Evolutionary conservation across 1,140 invertebrate genomes (phyloP).

Genomic region (Cyclargus thomasi): DNA sequence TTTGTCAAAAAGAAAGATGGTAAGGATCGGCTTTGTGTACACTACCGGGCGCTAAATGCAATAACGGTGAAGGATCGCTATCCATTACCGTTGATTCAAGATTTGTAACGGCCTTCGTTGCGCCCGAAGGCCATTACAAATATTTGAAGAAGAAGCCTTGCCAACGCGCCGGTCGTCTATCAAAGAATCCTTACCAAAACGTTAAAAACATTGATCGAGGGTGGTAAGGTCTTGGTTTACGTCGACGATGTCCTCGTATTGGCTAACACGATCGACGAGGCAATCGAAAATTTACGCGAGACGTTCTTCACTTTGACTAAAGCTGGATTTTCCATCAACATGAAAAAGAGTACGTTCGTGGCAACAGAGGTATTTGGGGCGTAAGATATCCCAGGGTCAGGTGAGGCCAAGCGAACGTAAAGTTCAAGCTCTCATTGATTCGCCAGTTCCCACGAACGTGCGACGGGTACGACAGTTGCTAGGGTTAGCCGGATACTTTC

Average conservation of each 20-base stretch:
- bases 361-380: constrained; percentile 39
- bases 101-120: no score
- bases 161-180: no score
- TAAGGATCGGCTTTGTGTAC: neutral
- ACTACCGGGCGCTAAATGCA: neutral
- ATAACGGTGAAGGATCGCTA: constrained; percentile 1
- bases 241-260: no score
- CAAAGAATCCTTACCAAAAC: no score
- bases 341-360: constrained; percentile 42
- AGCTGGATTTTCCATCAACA: constrained; percentile 30
- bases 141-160: no score
- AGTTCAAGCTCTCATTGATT: constrained; percentile 27
- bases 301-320: constrained; percentile 23
- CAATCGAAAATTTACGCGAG: constrained; percentile 1
- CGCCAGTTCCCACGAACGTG: constrained; percentile 25
- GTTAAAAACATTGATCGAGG: no score
- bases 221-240: no score
- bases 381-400: constrained; percentile 30
- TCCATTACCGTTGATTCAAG: constrained; percentile 8
- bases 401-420: constrained; percentile 41
- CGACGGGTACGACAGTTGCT: constrained; percentile 30
- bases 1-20: constrained; percentile 14
- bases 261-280: no score
- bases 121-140: no score
- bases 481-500: constrained; percentile 32